Base-by-base conservation (phyloP, 2,797 vertebrate species). In the Artibeus lituratus region DNA sequence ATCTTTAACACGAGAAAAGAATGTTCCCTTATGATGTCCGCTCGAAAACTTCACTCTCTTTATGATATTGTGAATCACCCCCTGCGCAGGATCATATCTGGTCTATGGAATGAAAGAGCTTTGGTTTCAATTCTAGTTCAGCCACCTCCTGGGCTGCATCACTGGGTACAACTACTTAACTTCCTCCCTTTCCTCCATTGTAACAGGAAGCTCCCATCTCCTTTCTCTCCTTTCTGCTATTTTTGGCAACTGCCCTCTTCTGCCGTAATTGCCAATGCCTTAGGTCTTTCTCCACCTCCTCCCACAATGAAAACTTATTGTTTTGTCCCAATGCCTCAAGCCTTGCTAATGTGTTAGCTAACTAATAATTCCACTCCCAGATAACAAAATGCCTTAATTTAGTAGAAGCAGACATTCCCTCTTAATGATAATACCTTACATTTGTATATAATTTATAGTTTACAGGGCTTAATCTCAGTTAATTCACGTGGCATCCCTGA, bases 381-480 rank as follows among this genome's bases (percentile, higher is more conserved):
- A 87, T 94, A 97, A 96, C 93, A 97, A 90, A 95, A 96, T 84
- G 85, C 92, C 95, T 97, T 97, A 94, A 94, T 97, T 96, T 94
- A 87, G 95, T 94, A 57, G 51, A 91, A 84, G 87, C 82, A 95
- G 77, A 91, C 53, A 78, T 44, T 86, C 72, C 67, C 73, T 74
- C 62, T 94, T 86, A 86, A 94, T 90, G 57, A 87, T 76, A 93
- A 77, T 55, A 89, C 90, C 42, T 94, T 83, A 44, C 44, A 62
- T 95, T 67, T 95, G 62, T 94, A 67, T 57, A 76, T 83, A 62
- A 90, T 42, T 51, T 88, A 42, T 55, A 62, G 74, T 83, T 86
- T 92, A 67, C 29, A 26, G 22, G 26, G 39, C 77, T 44, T 73
- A 72, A 91, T 53, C 80, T 80, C 49, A 67, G 73, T 76, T 77